Conservation (phyloP, 2,113 vertebrate genomes). For the Myiagra hebetior region DNA sequence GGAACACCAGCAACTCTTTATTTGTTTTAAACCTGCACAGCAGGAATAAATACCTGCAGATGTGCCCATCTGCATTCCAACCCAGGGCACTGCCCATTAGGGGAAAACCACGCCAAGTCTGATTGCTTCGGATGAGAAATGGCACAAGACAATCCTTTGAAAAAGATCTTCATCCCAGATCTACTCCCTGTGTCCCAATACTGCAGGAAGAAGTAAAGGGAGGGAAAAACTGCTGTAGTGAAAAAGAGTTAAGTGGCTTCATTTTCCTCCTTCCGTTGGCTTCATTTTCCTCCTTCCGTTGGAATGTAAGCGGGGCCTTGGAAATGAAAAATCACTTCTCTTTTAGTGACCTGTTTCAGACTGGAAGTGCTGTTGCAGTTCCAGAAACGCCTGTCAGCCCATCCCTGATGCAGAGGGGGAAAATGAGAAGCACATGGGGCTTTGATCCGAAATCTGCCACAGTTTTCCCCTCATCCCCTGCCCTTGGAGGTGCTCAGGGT, state of each 20-base stretch:
- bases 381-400: not conserved
- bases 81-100: not conserved
- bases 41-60: not conserved
- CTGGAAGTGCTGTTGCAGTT: not conserved
- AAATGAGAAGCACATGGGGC: not conserved
- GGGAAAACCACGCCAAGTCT: not conserved
- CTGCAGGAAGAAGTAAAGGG: not conserved
- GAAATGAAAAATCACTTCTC: not conserved
- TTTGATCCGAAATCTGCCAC: not conserved
- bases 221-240: not conserved
- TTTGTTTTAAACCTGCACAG: not conserved
- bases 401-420: not conserved
- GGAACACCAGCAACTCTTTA: not conserved
- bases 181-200: accelerated
- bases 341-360: not conserved
- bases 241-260: not conserved
- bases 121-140: not conserved
- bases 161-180: not conserved
- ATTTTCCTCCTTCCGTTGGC: not conserved
- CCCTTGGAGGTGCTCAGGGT: not conserved
- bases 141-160: not conserved
- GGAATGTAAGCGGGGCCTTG: not conserved
- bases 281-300: not conserved
- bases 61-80: not conserved
- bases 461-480: not conserved